phyloP scores from a whole-genome alignment of 2,113 vertebrate species.

The Aldabrachelys gigantea region DNA sequence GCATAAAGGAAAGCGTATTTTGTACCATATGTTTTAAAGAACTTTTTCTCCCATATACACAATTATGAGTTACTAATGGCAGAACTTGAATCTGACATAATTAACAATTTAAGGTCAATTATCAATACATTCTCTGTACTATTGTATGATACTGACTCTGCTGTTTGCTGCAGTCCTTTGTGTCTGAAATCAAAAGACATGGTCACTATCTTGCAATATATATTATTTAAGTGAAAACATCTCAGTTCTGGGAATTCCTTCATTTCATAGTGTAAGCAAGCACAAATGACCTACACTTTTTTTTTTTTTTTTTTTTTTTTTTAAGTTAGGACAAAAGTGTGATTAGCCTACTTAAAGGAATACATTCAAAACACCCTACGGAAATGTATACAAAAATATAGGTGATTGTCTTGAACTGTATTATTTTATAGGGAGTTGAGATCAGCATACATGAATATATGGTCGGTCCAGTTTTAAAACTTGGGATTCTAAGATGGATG shows the following conservation, averaged over 20 bases:
- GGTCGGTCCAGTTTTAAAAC: background rate
- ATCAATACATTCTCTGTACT: background rate
- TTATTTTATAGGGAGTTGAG: background rate
- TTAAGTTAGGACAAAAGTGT: background rate
- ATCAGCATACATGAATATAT: background rate
- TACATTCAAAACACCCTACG: background rate
- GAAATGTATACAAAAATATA: background rate
- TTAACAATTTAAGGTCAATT: background rate
- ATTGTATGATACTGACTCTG: background rate
- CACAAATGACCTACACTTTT: background rate
- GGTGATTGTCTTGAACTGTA: background rate
- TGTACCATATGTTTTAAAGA: constrained; percentile 13
- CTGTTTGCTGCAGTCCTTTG: background rate
- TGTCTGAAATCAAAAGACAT: background rate
- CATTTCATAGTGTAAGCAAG: background rate
- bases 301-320: background rate
- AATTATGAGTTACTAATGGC: background rate
- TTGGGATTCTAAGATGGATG: background rate
- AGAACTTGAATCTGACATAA: background rate
- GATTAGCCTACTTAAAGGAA: background rate
- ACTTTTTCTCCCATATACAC: background rate
- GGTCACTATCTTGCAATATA: background rate
- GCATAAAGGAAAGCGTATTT: background rate
- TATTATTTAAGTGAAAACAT: background rate
- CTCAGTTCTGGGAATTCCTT: background rate